phyloP scores from a whole-genome alignment of 2,888 invertebrate genomes.

The Meghimatium bilineatum region DNA sequence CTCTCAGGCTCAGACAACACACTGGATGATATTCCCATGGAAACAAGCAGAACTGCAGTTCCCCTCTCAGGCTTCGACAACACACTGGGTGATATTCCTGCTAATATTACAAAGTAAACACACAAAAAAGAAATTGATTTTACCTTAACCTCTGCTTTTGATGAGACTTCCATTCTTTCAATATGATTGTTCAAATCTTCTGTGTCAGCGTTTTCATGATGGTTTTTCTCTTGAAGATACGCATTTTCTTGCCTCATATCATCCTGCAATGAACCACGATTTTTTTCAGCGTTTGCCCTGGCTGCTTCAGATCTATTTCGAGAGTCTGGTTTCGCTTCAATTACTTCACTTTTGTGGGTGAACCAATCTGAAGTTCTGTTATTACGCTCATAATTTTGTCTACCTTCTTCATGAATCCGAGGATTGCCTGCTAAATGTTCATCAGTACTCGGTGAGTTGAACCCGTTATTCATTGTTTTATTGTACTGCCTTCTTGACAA shows the following conservation, averaged over 20 bases:
- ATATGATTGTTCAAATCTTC: conserved; percentile 66
- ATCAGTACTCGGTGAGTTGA: conserved; percentile 31
- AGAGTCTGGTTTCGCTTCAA: conserved; percentile 20
- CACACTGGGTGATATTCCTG: too few relatives aligned
- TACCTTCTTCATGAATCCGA: conserved; percentile 36
- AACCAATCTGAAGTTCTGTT: conserved; percentile 42
- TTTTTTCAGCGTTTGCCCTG: conserved; percentile 48
- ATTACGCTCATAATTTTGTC: conserved; percentile 47
- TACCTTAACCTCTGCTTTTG: conserved; percentile 53
- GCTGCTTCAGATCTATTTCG: conserved; percentile 38
- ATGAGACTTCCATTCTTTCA: conserved; percentile 59
- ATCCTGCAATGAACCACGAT: conserved; percentile 65
- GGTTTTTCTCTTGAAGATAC: conserved; percentile 62
- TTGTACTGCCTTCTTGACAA: background rate
- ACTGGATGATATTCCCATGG: too few relatives aligned
- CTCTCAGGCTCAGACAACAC: too few relatives aligned
- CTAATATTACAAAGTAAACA: background rate
- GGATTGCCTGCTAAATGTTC: conserved; percentile 22
- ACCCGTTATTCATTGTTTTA: conserved; percentile 16
- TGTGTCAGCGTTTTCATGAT: conserved; percentile 59
- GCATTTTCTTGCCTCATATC: conserved; percentile 63
- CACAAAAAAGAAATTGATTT: background rate
- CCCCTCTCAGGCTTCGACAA: too few relatives aligned
- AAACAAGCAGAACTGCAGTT: too few relatives aligned
- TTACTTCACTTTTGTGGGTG: background rate